Evolutionary conservation across 2,797 vertebrate species (phyloP).

Genomic region (Aphelocoma californica): DNA sequence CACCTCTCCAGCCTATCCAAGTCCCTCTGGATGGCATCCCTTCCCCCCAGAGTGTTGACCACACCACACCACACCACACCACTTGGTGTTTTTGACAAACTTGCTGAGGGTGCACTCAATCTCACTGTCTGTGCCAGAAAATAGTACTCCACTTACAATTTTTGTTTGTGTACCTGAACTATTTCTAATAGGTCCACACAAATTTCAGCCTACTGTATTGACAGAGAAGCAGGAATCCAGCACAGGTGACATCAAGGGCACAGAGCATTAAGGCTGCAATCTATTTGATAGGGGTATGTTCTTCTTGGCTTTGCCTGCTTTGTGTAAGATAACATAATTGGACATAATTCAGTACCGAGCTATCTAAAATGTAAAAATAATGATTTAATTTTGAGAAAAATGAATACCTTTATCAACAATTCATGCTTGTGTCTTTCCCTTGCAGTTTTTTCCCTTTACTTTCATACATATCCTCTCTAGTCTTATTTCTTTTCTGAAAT

Average conservation of each 20-base stretch:
- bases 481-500: background rate
- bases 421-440: background rate
- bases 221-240: background rate
- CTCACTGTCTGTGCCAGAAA: background rate
- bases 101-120: background rate
- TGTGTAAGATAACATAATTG: background rate
- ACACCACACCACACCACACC: background rate
- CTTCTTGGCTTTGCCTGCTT: background rate
- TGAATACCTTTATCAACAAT: background rate
- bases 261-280: background rate
- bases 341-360: background rate
- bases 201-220: background rate
- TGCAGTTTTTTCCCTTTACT: background rate
- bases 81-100: background rate
- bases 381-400: background rate
- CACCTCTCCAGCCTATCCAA: background rate
- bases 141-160: background rate
- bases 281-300: background rate
- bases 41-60: background rate
- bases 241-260: background rate
- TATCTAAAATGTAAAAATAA: background rate
- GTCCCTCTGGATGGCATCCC: background rate
- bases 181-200: background rate
- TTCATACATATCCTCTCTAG: background rate
- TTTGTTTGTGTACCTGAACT: background rate